Base-by-base conservation (phyloP, 2,797 vertebrate species). In the Hirundo rustica region DNA sequence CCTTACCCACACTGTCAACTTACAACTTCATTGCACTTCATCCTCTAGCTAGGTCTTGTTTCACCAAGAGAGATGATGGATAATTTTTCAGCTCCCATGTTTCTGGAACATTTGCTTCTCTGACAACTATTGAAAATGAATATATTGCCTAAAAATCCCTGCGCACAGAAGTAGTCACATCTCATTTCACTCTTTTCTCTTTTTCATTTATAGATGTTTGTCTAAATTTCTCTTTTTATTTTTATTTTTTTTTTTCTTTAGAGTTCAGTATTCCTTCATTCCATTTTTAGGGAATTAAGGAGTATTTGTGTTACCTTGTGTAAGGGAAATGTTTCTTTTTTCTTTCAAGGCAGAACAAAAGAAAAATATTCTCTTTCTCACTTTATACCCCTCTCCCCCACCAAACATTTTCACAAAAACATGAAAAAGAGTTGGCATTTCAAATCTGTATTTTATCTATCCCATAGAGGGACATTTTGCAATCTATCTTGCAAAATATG, bases 101-200 rank as follows among this genome's bases (percentile, higher is more conserved):
- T 96, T 96, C 95, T 96, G 92, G 93, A 95, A 96, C 94, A 96
- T 95, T 95, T 96, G 15, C 92, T 96, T 81, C 90, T 93, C 88
- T 95, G 94, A 93, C 94, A 96, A 78, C 93, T 93, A 94, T 48
- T 78, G 83, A 84, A 95, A 96, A 95, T 90, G 10, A 95, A 95
- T 95, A 58, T 95, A 88, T 95, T 95, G 93, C 90, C 83, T 92
- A 92, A 96, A 95, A 95, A 94, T 96, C 85, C 79, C 79, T 81
- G 55, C 83, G 68, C 79, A 94, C 72, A 91, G 78, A 88, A 89
- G 42, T 32, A 92, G 95, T 94, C 93, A 96, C 96, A 91, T 94
- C 89, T 95, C 96, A 95, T 96, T 96, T 96, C 94, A 91, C 76
- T 86, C 44, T 94, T 94, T 79, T 47, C 34, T 70, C n/a, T 74